Conservation (phyloP, 1,140 invertebrate species). For the Hydropsyche tenuis region DNA sequence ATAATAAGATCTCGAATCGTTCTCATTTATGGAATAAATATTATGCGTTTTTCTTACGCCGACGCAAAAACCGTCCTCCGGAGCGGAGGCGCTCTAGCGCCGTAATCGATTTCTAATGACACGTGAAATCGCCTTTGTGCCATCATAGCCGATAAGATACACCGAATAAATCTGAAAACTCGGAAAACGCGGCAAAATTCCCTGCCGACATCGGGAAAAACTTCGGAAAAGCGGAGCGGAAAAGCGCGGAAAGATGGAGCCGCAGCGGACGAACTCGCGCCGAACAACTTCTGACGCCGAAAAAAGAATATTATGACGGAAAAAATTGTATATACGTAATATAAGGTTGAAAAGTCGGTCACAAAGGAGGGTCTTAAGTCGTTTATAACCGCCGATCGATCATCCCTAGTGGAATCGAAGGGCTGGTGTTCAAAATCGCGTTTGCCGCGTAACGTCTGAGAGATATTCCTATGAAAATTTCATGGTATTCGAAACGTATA, state of each 20-base stretch:
- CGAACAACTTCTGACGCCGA: not conserved
- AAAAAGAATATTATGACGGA: too few species aligned
- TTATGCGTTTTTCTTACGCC: constrained; percentile 10
- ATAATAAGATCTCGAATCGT: constrained; percentile 1
- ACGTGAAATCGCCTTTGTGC: constrained; percentile 45
- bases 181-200: not conserved
- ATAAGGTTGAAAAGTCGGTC: too few species aligned
- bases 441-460: too few species aligned
- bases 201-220: not conserved
- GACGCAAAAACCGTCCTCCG: not conserved
- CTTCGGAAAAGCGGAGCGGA: not conserved
- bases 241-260: constrained; percentile 22
- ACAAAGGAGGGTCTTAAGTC: not conserved
- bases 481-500: too few species aligned
- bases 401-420: not conserved
- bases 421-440: too few species aligned
- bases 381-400: constrained; percentile 15
- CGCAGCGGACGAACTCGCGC: not conserved
- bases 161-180: constrained; percentile 28
- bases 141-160: constrained; percentile 29
- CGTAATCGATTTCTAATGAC: constrained; percentile 49
- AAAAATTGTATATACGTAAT: too few species aligned
- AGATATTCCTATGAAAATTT: too few species aligned
- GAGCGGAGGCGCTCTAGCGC: not conserved
- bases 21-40: constrained; percentile 28